These are phyloP conservation scores for Labeo rohita DNA, from an alignment of 2,113 vertebrate genomes.

Conservation along the genomic window DNA sequence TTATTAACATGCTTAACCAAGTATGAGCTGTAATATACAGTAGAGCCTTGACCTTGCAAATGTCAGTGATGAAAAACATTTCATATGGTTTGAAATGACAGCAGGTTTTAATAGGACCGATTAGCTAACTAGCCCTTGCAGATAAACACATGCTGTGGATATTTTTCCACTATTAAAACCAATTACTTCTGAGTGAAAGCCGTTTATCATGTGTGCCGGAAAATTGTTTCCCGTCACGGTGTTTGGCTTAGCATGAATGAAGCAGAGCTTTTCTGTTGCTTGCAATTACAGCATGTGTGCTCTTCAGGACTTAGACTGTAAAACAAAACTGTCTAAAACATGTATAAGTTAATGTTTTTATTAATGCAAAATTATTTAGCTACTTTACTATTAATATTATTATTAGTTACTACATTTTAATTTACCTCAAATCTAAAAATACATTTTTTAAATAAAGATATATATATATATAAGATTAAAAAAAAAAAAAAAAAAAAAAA, in stretches of 20 bases:
- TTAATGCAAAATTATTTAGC: no score
- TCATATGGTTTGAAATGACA: not conserved
- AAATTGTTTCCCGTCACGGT: conserved; percentile 14
- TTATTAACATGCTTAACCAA: not conserved
- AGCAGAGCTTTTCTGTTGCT: not conserved
- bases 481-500: no score
- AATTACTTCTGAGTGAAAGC: conserved; percentile 16
- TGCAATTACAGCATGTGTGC: conserved; percentile 32
- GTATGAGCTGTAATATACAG: not conserved
- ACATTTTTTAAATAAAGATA: no score
- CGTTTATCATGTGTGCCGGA: conserved; percentile 7
- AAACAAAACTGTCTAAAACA: not conserved
- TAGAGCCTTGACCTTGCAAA: not conserved
- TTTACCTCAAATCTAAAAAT: no score
- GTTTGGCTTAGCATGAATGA: conserved; percentile 30
- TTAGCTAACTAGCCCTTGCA: not conserved
- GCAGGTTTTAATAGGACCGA: not conserved
- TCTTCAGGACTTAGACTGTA: not conserved
- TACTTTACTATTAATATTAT: no score
- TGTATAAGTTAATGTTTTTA: not conserved
- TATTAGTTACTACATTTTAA: no score
- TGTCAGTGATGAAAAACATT: not conserved
- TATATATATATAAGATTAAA: no score
- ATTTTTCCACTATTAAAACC: conserved; percentile 42
- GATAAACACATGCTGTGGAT: conserved; percentile 11